Percentiles rank a stretch among this genome's conserved stretches.
Evolutionary conservation across 2,888 invertebrate genomes (phyloP).

Genomic region (Microdon myrmicae): DNA sequence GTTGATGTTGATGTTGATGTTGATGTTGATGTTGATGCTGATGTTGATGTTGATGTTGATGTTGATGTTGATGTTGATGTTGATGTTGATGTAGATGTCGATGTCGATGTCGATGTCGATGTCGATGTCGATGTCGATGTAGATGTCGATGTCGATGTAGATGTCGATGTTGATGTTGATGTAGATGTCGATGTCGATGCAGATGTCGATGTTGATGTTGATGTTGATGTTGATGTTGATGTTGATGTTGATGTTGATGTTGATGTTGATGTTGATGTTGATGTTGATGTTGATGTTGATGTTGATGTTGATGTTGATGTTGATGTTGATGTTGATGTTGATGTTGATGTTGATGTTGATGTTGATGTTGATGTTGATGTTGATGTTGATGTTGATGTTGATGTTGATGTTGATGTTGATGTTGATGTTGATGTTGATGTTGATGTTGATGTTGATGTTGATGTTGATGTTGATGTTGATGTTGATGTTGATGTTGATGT

Average conservation of each 20-base stretch:
- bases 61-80: conserved; percentile 10
- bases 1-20: neutral
- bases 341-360: conserved; percentile 10
- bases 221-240: conserved; percentile 16
- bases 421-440: conserved; percentile 16
- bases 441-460: conserved; percentile 17
- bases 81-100: conserved; percentile 8
- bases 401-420: conserved; percentile 15
- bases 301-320: conserved; percentile 16
- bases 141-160: too few relatives aligned
- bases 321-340: conserved; percentile 14
- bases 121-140: too few relatives aligned
- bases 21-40: too few relatives aligned
- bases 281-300: conserved; percentile 13
- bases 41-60: too few relatives aligned
- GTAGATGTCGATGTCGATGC: too few relatives aligned
- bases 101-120: too few relatives aligned
- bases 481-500: conserved; percentile 17
- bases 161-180: too few relatives aligned
- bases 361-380: conserved; percentile 16
- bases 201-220: too few relatives aligned
- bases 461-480: conserved; percentile 18
- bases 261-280: conserved; percentile 14
- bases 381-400: conserved; percentile 15
- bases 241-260: conserved; percentile 12